These are phyloP conservation scores for Sturnira hondurensis DNA, from an alignment of 2,113 vertebrate genomes.

Conservation along the genomic window DNA sequence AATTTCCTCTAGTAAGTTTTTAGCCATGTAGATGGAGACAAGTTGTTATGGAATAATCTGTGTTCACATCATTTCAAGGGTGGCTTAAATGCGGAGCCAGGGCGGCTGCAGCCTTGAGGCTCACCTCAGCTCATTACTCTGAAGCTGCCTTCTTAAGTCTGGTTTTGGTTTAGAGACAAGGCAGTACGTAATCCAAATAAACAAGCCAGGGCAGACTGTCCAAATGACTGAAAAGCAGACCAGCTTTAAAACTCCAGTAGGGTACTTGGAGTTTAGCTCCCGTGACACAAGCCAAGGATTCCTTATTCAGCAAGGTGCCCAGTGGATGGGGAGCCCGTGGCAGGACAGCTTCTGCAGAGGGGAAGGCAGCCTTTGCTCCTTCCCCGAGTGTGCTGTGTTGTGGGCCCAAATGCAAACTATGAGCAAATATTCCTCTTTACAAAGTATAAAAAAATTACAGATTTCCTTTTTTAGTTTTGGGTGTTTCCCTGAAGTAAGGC, in stretches of 20 bases:
- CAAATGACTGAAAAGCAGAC: slow-evolving; percentile 2
- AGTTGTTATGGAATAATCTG: background rate
- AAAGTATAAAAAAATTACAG: background rate
- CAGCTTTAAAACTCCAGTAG: background rate
- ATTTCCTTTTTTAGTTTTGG: slow-evolving; percentile 32
- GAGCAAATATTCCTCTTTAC: background rate
- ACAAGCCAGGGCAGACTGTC: slow-evolving; percentile 6
- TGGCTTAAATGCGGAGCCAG: slow-evolving; percentile 18
- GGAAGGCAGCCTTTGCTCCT: background rate
- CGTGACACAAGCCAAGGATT: background rate
- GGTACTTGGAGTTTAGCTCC: background rate
- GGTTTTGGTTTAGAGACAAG: slow-evolving; percentile 55
- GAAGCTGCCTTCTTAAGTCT: slow-evolving; percentile 35
- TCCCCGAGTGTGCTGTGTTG: background rate
- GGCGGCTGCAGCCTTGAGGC: background rate
- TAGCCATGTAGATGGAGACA: background rate
- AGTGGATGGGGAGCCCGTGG: fast-evolving
- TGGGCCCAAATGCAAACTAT: background rate
- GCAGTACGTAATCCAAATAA: slow-evolving; percentile 42
- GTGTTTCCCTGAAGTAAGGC: slow-evolving; percentile 47
- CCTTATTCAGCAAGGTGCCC: background rate
- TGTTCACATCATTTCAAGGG: slow-evolving; percentile 1
- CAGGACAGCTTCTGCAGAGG: background rate
- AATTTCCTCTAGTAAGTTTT: background rate
- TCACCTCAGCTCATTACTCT: background rate